These are phyloP conservation scores for Physella acuta DNA, from an alignment of 1,140 invertebrate genomes.

Conservation along the genomic window DNA sequence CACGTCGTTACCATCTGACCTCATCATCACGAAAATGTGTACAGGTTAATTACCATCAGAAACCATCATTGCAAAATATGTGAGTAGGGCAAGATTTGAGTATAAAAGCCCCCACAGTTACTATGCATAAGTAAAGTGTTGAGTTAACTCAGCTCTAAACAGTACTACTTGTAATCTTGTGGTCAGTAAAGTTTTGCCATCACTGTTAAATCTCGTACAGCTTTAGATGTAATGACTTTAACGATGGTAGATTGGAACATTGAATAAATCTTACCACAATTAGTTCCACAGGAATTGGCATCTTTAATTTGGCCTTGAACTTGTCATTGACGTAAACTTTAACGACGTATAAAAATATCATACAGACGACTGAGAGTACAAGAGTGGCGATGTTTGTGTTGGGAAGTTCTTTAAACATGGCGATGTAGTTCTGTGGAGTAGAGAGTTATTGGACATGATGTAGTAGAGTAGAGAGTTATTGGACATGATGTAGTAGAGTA, in stretches of 20 bases:
- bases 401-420: slow-evolving; percentile 49
- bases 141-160: too few relatives aligned
- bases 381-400: slow-evolving; percentile 61
- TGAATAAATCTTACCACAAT: slow-evolving; percentile 50
- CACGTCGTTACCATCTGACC: too few relatives aligned
- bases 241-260: not conserved
- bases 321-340: slow-evolving; percentile 65
- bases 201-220: not conserved
- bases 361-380: slow-evolving; percentile 72
- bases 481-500: too few relatives aligned
- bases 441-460: too few relatives aligned
- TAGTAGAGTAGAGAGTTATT: too few relatives aligned
- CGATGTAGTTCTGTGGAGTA: slow-evolving; percentile 54
- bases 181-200: not conserved
- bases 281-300: slow-evolving; percentile 51
- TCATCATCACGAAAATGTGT: too few relatives aligned
- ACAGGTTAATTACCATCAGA: too few relatives aligned
- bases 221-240: not conserved
- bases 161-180: not conserved
- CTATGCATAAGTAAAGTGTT: too few relatives aligned
- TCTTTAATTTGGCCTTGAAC: slow-evolving; percentile 58
- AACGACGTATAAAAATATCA: slow-evolving; percentile 73
- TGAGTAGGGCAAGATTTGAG: too few relatives aligned
- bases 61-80: too few relatives aligned
- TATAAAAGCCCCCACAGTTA: too few relatives aligned